Base-by-base conservation (phyloP, 2,113 vertebrate species). In the Ovis canadensis region DNA sequence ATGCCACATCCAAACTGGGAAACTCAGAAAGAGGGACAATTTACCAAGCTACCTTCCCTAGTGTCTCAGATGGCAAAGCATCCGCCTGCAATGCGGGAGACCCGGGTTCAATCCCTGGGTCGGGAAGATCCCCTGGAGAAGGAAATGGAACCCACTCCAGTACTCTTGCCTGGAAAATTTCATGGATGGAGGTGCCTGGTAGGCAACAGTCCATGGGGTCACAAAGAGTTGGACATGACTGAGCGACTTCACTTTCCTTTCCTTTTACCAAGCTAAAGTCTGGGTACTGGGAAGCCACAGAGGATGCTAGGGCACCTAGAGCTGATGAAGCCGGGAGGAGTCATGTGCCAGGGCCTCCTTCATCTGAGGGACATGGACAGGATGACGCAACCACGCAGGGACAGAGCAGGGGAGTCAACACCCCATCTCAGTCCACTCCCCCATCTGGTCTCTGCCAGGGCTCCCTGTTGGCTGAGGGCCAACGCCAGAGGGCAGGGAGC, bases 21-120 rank as follows among this genome's bases (percentile, higher is more conserved):
- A 45, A 16, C 60, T 52, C n/a, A n/a, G n/a, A 48, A 85, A 55
- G 57, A 55, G 31, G n/a, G 71, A 7, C 83, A 80, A 6, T 62
- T 54, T 48, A 60, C 43, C 6, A 23, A 36, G 10, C 67, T 74
- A 40, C 67, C 67, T 40, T 77, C 40, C 23, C 23, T 15, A 3
- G 40, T 15, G 40, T 40, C 71, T 77, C 71, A 27, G 23, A 77
- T 0, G 1, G 71, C 13, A 77, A 27, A 27, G 40, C 67, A 40
- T 43, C 71, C 14, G 3, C 40, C 23, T 43, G 12, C 1, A 77
- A 27, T 43, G 71, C 6, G 0, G 71, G 71, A 77, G 23, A 77
- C 40, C 71, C 0, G 0, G 71, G 36, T 27, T 77, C 1, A 0
- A 77, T 43, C 71, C 71, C 71, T 77, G 23, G 40, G 40, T 43